Percentiles rank a stretch among this genome's conserved stretches.
These are phyloP conservation scores for Carettochelys insculpta DNA, from an alignment of 2,113 vertebrate genomes.

Conservation along the genomic window DNA sequence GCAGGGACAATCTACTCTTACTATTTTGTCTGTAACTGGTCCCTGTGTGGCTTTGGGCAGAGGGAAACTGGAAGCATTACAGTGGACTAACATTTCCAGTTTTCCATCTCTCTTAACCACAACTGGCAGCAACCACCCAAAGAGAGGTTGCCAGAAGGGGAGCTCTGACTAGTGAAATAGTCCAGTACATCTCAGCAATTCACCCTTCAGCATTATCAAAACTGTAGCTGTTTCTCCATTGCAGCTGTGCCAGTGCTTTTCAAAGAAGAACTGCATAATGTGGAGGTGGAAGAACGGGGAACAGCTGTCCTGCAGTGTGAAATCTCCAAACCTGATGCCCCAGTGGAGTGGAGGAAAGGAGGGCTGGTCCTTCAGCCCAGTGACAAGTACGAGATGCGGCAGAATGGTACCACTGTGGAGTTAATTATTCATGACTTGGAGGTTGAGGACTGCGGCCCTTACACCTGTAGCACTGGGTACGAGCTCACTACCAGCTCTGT, in stretches of 20 bases:
- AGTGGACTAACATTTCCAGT: background rate
- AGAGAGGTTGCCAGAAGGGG: background rate
- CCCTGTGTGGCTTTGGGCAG: fast-evolving
- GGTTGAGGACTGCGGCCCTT: conserved; percentile 86
- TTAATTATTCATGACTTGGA: conserved; percentile 81
- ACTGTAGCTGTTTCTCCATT: conserved; percentile 36
- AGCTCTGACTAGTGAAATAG: background rate
- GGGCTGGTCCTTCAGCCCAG: conserved; percentile 80
- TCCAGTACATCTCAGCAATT: background rate
- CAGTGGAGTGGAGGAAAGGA: conserved; percentile 89
- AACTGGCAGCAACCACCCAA: too few species aligned
- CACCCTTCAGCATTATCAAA: background rate
- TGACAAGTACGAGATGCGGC: conserved; percentile 83
- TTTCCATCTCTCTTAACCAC: too few species aligned
- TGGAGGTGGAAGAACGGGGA: conserved; percentile 82
- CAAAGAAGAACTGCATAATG: conserved; percentile 81
- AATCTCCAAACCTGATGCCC: conserved; percentile 76
- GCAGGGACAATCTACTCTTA: background rate
- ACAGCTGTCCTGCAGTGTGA: conserved; percentile 80
- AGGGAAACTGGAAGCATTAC: background rate
- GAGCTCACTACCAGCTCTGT: conserved; percentile 87
- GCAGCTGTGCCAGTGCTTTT: conserved; percentile 82
- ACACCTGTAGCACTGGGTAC: conserved; percentile 87
- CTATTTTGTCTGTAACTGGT: background rate
- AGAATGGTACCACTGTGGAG: conserved; percentile 78